These are phyloP conservation scores for Drosophila sechellia DNA, from an alignment of 1,140 invertebrate genomes.

Conservation along the genomic window DNA sequence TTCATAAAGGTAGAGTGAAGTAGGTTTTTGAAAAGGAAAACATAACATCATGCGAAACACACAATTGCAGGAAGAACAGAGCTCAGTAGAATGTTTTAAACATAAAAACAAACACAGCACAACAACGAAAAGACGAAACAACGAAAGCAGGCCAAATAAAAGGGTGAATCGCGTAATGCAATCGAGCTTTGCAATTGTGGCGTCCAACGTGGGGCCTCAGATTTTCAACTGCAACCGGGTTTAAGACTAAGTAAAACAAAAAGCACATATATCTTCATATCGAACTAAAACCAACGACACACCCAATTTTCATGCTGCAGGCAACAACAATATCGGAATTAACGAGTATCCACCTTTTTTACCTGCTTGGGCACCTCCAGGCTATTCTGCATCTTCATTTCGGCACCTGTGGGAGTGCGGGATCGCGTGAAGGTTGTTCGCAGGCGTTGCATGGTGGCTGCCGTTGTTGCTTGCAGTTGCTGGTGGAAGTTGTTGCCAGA, in stretches of 20 bases:
- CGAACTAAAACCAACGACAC: slow-evolving; percentile 1
- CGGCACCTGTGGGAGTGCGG: slow-evolving; percentile 92
- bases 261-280: neutral
- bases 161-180: no score
- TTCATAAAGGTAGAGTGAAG: no score
- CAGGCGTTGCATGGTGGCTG: slow-evolving; percentile 89
- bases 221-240: neutral
- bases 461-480: slow-evolving; percentile 16
- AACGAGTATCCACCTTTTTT: slow-evolving; percentile 22
- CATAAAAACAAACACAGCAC: no score
- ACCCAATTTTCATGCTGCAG: neutral
- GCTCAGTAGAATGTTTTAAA: no score
- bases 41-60: no score
- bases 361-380: slow-evolving; percentile 94
- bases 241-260: neutral
- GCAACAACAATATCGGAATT: slow-evolving; percentile 5
- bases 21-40: no score
- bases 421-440: slow-evolving; percentile 94
- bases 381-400: slow-evolving; percentile 95
- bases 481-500: slow-evolving; percentile 28
- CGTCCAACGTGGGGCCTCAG: neutral
- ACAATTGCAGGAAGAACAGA: no score
- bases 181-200: neutral
- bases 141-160: no score
- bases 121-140: no score